A percentile compares a stretch with the other conserved stretches of the same genome.
Evolutionary conservation across 2,113 vertebrate genomes (phyloP).

Genomic region (Lucifuga dentata): DNA sequence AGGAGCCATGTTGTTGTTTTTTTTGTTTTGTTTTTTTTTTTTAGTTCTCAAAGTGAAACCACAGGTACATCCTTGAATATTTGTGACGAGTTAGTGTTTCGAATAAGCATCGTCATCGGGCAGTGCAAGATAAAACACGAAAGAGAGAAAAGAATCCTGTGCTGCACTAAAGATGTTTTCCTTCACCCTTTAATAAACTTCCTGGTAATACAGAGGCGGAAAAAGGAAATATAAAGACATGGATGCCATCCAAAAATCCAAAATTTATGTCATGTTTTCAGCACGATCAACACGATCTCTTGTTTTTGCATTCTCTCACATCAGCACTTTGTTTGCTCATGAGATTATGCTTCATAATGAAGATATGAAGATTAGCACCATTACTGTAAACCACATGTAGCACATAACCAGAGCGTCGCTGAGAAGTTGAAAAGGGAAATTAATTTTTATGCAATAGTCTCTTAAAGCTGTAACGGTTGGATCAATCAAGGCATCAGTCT

Average conservation of each 20-base stretch:
- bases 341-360: slow-evolving; percentile 25
- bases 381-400: slow-evolving; percentile 26
- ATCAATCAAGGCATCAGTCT: too few relatives aligned
- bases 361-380: background rate
- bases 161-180: slow-evolving; percentile 16
- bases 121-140: slow-evolving; percentile 29
- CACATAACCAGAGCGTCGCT: slow-evolving; percentile 24
- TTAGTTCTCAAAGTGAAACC: slow-evolving; percentile 62
- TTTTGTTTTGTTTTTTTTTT: slow-evolving; percentile 6
- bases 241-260: slow-evolving; percentile 1
- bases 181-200: slow-evolving; percentile 7
- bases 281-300: slow-evolving; percentile 3
- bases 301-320: background rate
- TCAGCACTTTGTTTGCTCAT: slow-evolving; percentile 18
- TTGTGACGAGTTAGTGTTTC: slow-evolving; percentile 47
- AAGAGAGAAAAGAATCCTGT: slow-evolving; percentile 10
- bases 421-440: slow-evolving; percentile 54
- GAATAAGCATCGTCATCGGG: slow-evolving; percentile 24
- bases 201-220: slow-evolving; percentile 24
- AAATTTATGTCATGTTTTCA: background rate
- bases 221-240: slow-evolving; percentile 27
- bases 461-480: too few relatives aligned
- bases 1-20: slow-evolving; percentile 16
- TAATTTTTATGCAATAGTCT: slow-evolving; percentile 2
- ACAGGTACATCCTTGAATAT: slow-evolving; percentile 73